Base-by-base conservation (phyloP, 2,797 vertebrate species). In the Bucorvus abyssinicus region DNA sequence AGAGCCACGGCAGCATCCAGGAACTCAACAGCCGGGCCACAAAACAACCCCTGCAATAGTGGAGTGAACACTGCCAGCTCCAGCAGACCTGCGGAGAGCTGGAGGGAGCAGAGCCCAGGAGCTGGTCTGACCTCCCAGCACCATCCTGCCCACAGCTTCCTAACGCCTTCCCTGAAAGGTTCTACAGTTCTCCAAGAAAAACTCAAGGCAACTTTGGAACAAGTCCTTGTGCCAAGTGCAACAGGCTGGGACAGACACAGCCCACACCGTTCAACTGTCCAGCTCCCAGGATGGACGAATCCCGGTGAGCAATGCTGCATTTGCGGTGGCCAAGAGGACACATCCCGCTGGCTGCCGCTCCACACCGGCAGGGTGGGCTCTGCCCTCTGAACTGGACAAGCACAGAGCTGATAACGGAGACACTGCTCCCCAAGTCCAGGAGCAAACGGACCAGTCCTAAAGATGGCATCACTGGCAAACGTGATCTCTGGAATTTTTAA, bases 241-340 rank as follows among this genome's bases (percentile, higher is more conserved):
- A 50, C 70, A 32, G 36, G 2, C 26, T 69, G 83, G 55, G 55
- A 34, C 13, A 34, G 60, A 29, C 4, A 0, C 30, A 56, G 80
- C 49, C 47, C 21, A 19, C 2, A 1, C 0, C 2, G n/a, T 30
- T 27, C 56, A 13, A 69, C 40, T 7, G 11, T 21, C 5, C 0
- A 9, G 29, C 29, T 69, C 70, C 75, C 40, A 44, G 50, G 10
- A 2, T 12, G 57, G 30, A 56, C 3, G 12, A 40, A 15, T 24
- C 55, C n/a, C 3, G 2, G 68, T 14, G 71, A 61, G 44, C 2
- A 47, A 38, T 4, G 30, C 52, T 49, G 57, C 32, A 17, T 21
- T 45, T 15, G 45, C 1, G 8, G 21, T 4, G 6, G 63, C 30
- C 19, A n/a, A 15, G 30, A 38, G 38, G 21, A 32, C 23, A 38